phyloP scores from a whole-genome alignment of 2,113 vertebrate species.

The Ammodytes marinus region DNA sequence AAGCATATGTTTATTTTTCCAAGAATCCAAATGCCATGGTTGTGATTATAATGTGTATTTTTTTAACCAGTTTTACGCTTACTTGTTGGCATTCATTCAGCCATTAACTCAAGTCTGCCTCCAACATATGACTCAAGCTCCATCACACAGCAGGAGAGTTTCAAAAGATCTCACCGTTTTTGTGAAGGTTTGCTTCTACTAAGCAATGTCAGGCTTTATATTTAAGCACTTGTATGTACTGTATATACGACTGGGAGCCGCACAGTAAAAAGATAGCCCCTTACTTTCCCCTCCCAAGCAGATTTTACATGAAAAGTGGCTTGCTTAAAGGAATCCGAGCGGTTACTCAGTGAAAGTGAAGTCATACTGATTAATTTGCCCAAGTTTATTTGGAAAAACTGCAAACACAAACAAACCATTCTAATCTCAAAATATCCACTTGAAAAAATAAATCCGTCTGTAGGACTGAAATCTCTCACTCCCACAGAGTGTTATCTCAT shows the following conservation, averaged over 20 bases:
- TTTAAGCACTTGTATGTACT: neutral
- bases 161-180: neutral
- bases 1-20: neutral
- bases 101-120: neutral
- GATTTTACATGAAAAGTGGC: neutral
- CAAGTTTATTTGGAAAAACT: neutral
- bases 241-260: neutral
- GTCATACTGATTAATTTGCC: constrained; percentile 1
- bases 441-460: constrained; percentile 24
- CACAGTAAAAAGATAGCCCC: neutral
- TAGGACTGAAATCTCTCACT: constrained; percentile 39
- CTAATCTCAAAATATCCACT: neutral
- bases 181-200: neutral
- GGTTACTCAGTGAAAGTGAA: constrained; percentile 4
- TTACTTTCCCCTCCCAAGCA: neutral
- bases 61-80: neutral
- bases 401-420: neutral
- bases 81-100: neutral
- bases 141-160: neutral
- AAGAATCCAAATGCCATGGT: neutral
- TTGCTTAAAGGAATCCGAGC: neutral
- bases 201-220: neutral
- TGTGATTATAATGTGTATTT: neutral
- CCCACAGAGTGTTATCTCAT: constrained; percentile 52
- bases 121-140: neutral